A percentile compares a stretch with the other conserved stretches of the same genome.
Conservation (phyloP, 2,888 invertebrate genomes). For the Drosophila cracens region DNA sequence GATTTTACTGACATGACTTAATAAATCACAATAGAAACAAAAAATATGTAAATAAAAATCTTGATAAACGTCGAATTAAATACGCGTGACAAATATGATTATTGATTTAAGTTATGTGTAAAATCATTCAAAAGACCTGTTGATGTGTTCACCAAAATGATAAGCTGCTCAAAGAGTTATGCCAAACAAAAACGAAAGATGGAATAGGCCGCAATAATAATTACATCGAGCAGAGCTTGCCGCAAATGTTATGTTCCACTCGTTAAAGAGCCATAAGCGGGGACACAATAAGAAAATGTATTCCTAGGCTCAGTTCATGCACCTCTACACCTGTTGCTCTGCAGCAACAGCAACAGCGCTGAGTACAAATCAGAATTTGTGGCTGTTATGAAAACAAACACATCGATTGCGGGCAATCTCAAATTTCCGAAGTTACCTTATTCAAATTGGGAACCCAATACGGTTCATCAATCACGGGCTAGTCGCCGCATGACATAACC, state of each 20-base stretch:
- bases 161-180: not conserved
- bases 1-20: not conserved
- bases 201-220: not conserved
- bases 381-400: not conserved
- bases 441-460: slow-evolving; percentile 13
- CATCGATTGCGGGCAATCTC: not conserved
- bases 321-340: slow-evolving; percentile 21
- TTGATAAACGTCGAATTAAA: not conserved
- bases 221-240: not conserved
- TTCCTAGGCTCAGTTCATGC: not conserved
- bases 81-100: not conserved
- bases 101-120: slow-evolving; percentile 3
- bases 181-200: not conserved
- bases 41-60: slow-evolving; percentile 2
- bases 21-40: not conserved
- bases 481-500: slow-evolving; percentile 71
- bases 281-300: not conserved
- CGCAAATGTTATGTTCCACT: not conserved
- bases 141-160: not conserved
- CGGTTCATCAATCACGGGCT: slow-evolving; percentile 64
- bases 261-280: not conserved
- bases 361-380: slow-evolving; percentile 24
- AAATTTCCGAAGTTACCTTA: slow-evolving; percentile 23
- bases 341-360: not conserved
- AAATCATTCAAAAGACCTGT: not conserved